Conservation (phyloP, 2,888 invertebrate genomes). For the Aporophyla lueneburgensis region DNA sequence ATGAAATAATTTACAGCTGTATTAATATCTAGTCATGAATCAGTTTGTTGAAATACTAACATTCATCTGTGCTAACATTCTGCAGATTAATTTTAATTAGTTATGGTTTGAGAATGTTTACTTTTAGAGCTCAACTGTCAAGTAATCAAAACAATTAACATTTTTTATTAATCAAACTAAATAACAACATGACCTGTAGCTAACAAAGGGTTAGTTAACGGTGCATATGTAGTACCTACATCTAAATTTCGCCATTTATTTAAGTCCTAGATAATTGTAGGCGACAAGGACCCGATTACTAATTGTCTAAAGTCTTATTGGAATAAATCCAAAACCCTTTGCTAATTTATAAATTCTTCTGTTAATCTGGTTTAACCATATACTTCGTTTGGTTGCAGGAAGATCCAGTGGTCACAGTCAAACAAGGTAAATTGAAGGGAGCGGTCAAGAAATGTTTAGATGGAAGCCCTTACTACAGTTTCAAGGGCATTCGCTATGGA, state of each 20-base stretch:
- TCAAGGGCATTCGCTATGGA: conserved; percentile 89
- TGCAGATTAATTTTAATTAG: too few relatives aligned
- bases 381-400: conserved; percentile 59
- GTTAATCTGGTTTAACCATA: background rate
- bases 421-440: conserved; percentile 80
- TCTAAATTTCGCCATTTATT: background rate
- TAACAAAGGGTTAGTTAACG: background rate
- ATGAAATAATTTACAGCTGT: background rate
- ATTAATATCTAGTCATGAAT: background rate
- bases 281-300: background rate
- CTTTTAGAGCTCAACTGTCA: too few relatives aligned
- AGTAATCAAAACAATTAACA: too few relatives aligned
- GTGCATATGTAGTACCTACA: background rate
- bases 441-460: conserved; percentile 70
- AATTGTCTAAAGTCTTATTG: background rate
- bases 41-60: background rate
- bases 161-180: background rate
- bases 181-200: too few relatives aligned
- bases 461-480: conserved; percentile 76
- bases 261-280: background rate
- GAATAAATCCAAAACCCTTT: background rate
- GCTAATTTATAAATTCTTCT: background rate
- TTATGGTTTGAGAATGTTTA: background rate
- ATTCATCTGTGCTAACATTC: background rate
- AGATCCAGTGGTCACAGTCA: conserved; percentile 71